These are phyloP conservation scores for Mythimna pallens DNA, from an alignment of 2,888 invertebrate genomes.

Conservation along the genomic window DNA sequence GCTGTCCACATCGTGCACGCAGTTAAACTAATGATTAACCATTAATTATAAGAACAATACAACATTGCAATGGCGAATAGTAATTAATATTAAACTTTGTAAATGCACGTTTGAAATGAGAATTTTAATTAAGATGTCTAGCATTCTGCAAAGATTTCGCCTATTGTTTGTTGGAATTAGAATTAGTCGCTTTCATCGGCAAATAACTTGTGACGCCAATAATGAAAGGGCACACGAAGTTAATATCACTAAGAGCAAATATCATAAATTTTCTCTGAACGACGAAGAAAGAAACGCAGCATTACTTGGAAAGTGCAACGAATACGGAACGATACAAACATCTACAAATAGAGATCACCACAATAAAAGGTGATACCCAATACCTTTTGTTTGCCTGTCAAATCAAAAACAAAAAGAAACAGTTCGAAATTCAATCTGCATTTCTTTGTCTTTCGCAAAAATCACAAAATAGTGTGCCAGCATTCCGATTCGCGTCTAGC, in stretches of 20 bases:
- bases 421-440: constrained; percentile 41
- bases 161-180: constrained; percentile 40
- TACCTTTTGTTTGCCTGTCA: neutral
- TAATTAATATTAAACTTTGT: constrained; percentile 35
- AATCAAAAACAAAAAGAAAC: constrained; percentile 25
- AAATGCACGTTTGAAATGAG: constrained; percentile 33
- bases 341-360: neutral
- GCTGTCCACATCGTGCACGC: constrained; percentile 17
- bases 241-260: neutral
- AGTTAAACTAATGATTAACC: constrained; percentile 12
- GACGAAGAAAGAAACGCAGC: neutral
- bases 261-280: neutral
- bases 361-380: neutral
- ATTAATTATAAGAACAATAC: constrained; percentile 40
- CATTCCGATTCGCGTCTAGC: constrained; percentile 47
- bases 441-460: constrained; percentile 41
- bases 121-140: constrained; percentile 43
- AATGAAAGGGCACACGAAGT: constrained; percentile 2
- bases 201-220: constrained; percentile 17
- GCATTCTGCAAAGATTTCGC: constrained; percentile 38
- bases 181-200: constrained; percentile 44
- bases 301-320: neutral
- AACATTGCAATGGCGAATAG: constrained; percentile 26
- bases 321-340: neutral
- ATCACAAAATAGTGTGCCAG: constrained; percentile 42